Evolutionary conservation across 2,113 vertebrate species (phyloP).

Genomic region (Eonycteris spelaea): DNA sequence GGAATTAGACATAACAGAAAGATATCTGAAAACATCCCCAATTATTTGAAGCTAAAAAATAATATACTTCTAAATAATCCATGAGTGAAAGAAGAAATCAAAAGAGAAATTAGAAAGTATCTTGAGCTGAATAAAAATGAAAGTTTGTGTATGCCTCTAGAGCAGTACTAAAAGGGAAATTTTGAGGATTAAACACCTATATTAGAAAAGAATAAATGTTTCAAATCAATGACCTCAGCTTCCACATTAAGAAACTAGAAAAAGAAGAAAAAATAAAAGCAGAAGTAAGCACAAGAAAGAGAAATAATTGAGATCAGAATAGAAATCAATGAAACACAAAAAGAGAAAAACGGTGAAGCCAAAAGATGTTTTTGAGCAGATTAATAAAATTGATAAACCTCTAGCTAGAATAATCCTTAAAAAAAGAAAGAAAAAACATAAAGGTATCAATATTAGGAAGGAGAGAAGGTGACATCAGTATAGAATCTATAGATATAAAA

Average conservation of each 20-base stretch:
- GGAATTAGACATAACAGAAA: slow-evolving; percentile 37
- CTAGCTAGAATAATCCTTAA: neutral
- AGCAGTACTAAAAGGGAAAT: neutral
- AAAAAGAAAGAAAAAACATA: neutral
- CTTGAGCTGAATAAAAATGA: slow-evolving; percentile 25
- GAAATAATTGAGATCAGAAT: neutral
- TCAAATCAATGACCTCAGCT: neutral
- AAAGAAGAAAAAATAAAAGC: neutral
- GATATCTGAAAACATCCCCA: slow-evolving; percentile 23
- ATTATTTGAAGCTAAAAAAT: slow-evolving; percentile 30
- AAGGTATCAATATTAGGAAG: neutral
- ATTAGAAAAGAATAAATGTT: neutral
- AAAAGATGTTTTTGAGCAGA: neutral
- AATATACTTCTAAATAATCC: slow-evolving; percentile 47
- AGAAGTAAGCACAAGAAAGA: neutral
- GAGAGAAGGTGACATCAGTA: neutral
- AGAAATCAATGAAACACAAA: neutral
- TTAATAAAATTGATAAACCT: neutral
- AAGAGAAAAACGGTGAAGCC: neutral
- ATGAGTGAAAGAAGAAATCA: slow-evolving; percentile 24
- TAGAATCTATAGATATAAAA: neutral
- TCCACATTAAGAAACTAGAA: neutral
- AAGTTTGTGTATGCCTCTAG: neutral
- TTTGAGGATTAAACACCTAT: neutral
- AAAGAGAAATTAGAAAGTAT: slow-evolving; percentile 46